Percentiles rank a stretch among this genome's conserved stretches.
Evolutionary conservation across 2,888 invertebrate genomes (phyloP).

Genomic region (Dryadula phaetusa): DNA sequence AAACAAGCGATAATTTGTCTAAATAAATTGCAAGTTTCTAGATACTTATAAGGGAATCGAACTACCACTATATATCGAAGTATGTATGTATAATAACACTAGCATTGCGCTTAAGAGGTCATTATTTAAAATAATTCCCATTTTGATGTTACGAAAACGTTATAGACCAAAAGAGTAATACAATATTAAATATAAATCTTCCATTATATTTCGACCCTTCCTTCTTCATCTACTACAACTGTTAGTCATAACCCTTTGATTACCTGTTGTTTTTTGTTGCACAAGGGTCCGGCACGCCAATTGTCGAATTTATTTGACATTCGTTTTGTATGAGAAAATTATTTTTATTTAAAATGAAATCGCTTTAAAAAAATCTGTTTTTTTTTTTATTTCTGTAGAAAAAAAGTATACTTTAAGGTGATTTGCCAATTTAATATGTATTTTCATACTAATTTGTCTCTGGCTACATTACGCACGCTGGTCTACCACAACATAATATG

Average conservation of each 20-base stretch:
- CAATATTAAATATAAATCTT: constrained; percentile 59
- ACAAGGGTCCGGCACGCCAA: constrained; percentile 38
- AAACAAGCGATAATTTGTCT: too few relatives aligned
- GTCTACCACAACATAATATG: too few relatives aligned
- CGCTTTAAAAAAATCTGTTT: background rate
- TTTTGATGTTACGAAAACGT: constrained; percentile 43
- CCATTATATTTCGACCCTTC: constrained; percentile 68
- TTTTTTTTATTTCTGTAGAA: background rate
- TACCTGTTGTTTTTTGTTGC: constrained; percentile 71
- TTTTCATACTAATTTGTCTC: too few relatives aligned
- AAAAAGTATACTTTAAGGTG: too few relatives aligned
- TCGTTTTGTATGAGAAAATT: constrained; percentile 5
- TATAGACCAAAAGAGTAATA: constrained; percentile 57
- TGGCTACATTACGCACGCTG: too few relatives aligned
- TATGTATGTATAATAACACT: background rate
- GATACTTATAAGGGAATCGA: background rate
- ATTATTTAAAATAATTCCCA: background rate
- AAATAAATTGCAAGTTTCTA: too few relatives aligned
- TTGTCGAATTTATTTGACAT: constrained; percentile 35
- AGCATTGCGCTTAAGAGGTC: background rate
- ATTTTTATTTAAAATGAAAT: background rate
- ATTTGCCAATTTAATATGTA: too few relatives aligned
- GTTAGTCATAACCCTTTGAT: constrained; percentile 74
- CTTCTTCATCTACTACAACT: constrained; percentile 64
- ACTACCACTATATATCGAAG: background rate